These are phyloP conservation scores for Catalaphyllia jardinei DNA, from an alignment of 64 coral and sea anemone species.

Conservation along the genomic window DNA sequence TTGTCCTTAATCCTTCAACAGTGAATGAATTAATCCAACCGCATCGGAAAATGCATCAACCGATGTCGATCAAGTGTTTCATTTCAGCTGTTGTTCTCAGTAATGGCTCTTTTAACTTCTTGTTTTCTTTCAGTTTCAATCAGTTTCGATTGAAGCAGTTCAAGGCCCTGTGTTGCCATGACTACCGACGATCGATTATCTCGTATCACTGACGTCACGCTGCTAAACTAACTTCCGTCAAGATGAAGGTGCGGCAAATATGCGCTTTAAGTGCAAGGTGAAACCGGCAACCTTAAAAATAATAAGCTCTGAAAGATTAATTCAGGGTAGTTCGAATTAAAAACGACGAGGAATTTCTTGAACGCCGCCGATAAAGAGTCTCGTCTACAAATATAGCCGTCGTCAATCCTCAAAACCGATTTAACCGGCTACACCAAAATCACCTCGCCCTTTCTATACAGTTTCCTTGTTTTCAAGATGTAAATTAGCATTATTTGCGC, in stretches of 20 bases:
- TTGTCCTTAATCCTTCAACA: not conserved
- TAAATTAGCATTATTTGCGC: not conserved
- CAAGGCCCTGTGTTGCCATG: not conserved
- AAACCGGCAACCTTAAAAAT: not conserved
- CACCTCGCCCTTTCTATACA: not conserved
- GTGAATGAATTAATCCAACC: not conserved
- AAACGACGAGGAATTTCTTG: not conserved
- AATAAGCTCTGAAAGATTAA: not conserved
- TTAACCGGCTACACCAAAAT: not conserved
- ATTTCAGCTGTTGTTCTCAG: not conserved
- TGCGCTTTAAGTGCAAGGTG: not conserved
- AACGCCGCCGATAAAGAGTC: not conserved
- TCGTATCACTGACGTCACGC: not conserved
- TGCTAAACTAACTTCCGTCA: not conserved
- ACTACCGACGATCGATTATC: not conserved
- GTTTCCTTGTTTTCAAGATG: not conserved
- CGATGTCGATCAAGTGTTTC: not conserved
- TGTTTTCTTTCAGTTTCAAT: no score
- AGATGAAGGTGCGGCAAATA: constrained; percentile 7
- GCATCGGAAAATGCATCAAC: no score
- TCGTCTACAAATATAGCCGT: not conserved
- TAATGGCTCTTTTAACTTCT: not conserved
- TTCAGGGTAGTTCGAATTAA: not conserved
- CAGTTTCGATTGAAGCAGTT: no score
- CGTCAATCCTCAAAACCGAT: not conserved